Conservation (phyloP, 2,888 invertebrate genomes). For the Harmothoe impar region DNA sequence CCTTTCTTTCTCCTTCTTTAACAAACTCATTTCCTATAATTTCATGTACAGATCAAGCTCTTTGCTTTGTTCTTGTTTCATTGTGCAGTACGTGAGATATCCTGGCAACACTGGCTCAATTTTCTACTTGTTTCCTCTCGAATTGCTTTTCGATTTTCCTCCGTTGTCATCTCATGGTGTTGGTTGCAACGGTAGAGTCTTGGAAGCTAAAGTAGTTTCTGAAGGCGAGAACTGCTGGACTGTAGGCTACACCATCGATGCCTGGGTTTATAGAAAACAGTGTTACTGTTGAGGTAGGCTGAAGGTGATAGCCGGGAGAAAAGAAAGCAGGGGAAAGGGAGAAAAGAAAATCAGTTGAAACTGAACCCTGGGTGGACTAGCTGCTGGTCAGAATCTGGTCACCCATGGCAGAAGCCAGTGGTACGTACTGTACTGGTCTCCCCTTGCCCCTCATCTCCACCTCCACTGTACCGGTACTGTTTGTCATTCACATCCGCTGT, state of each 20-base stretch:
- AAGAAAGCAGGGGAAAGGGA: neutral
- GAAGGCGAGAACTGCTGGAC: neutral
- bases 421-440: neutral
- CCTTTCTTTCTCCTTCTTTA: neutral
- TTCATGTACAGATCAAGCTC: slow-evolving; percentile 46
- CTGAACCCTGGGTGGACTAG: neutral
- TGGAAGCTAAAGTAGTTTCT: neutral
- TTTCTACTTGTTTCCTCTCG: neutral
- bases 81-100: slow-evolving; percentile 26
- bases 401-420: neutral
- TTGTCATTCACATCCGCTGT: neutral
- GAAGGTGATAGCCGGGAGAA: neutral
- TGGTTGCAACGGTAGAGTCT: neutral
- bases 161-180: neutral
- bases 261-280: slow-evolving; percentile 18
- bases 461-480: neutral
- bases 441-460: neutral
- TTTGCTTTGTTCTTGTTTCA: slow-evolving; percentile 21
- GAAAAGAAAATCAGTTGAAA: neutral
- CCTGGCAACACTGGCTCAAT: slow-evolving; percentile 55
- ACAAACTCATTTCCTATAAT: slow-evolving; percentile 17
- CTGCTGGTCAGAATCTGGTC: slow-evolving; percentile 36
- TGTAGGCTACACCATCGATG: neutral
- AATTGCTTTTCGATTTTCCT: neutral
- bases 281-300: neutral